Percentiles rank a stretch among this genome's conserved stretches.
Evolutionary conservation across 2,888 invertebrate genomes (phyloP).

Genomic region (Tetramorium bicarinatum): DNA sequence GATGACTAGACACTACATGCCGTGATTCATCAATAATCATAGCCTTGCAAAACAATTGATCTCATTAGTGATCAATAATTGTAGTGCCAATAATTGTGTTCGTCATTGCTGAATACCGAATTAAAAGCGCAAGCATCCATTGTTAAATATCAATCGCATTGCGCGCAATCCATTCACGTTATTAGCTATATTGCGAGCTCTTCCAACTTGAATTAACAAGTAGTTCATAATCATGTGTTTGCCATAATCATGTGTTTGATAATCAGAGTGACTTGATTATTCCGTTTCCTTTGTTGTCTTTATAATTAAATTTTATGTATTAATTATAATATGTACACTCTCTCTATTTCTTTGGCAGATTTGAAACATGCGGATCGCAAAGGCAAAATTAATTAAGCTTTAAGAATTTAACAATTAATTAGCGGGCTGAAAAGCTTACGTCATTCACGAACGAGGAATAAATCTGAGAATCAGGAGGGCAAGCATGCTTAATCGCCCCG

Average conservation of each 20-base stretch:
- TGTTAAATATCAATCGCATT: not conserved
- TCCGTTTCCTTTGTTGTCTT: not conserved
- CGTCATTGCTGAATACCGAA: not conserved
- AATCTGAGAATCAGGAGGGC: not conserved
- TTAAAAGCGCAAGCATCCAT: not conserved
- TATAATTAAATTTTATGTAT: not conserved
- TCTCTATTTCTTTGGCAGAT: not conserved
- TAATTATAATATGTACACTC: not conserved
- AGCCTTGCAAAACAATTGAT: constrained; percentile 19
- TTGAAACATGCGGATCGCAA: too few relatives aligned
- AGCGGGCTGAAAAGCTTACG: not conserved
- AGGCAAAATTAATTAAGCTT: not conserved
- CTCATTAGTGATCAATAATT: constrained; percentile 14
- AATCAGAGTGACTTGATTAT: not conserved
- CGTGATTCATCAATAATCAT: not conserved
- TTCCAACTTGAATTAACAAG: not conserved
- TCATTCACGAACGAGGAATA: not conserved
- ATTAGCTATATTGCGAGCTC: not conserved
- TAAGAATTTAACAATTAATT: not conserved
- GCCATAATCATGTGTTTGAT: not conserved
- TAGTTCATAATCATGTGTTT: too few relatives aligned
- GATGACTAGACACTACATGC: not conserved
- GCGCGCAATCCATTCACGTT: not conserved
- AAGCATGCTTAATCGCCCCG: not conserved
- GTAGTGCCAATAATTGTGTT: not conserved